Evolutionary conservation across 2,888 invertebrate genomes (phyloP).

Genomic region (Altica lythri): DNA sequence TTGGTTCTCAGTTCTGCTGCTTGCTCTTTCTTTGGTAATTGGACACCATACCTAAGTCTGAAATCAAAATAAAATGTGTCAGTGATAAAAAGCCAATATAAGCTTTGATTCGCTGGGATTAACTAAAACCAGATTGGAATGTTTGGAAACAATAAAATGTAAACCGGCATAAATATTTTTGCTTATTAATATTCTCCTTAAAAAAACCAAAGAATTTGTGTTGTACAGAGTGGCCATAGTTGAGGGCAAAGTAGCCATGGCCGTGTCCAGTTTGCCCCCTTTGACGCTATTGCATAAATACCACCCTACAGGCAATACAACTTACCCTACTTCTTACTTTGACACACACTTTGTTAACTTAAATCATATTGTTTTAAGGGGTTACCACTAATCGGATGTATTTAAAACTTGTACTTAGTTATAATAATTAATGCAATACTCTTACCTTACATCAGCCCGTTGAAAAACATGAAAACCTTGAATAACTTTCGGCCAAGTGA

Average conservation of each 20-base stretch:
- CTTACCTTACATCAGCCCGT: too few relatives aligned
- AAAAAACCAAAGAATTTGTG: constrained; percentile 1
- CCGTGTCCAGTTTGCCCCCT: constrained; percentile 2
- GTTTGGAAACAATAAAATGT: background rate
- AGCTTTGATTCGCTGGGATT: background rate
- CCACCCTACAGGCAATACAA: background rate
- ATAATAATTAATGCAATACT: background rate
- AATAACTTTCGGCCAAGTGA: too few relatives aligned
- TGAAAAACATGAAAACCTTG: too few relatives aligned
- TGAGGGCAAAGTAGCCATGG: background rate
- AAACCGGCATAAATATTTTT: constrained; percentile 1
- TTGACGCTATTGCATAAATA: constrained; percentile 3
- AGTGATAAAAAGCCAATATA: constrained; percentile 2
- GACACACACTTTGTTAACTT: constrained; percentile 3
- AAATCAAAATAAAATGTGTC: constrained; percentile 7
- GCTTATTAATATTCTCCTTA: constrained; percentile 2
- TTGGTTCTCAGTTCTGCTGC: constrained; percentile 5
- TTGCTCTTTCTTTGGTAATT: constrained; percentile 9
- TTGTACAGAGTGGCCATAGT: background rate
- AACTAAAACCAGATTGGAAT: constrained; percentile 1
- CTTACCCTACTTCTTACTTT: background rate
- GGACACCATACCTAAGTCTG: constrained; percentile 1
- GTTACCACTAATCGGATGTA: background rate
- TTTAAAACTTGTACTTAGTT: background rate
- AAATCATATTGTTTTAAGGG: constrained; percentile 5